These are phyloP conservation scores for Herpetotheres cachinnans DNA, from an alignment of 2,113 vertebrate species.

Conservation along the genomic window DNA sequence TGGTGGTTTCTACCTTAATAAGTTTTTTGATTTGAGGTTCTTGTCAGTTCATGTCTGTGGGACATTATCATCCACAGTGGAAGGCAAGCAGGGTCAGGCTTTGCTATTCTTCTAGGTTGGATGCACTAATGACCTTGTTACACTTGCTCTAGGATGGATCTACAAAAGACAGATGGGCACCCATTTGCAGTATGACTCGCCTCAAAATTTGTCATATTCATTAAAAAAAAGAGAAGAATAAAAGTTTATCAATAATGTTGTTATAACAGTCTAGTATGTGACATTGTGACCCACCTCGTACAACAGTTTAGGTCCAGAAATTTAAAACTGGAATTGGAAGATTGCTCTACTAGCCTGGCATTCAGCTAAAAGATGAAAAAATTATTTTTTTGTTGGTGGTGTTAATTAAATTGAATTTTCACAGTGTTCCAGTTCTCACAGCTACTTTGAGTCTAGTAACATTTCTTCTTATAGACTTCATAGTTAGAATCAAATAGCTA, in stretches of 20 bases:
- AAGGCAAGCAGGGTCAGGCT: neutral
- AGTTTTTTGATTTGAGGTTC: neutral
- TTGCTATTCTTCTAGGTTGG: neutral
- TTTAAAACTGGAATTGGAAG: neutral
- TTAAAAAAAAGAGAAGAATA: neutral
- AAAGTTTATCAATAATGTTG: neutral
- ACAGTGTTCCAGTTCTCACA: neutral
- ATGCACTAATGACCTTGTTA: neutral
- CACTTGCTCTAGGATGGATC: neutral
- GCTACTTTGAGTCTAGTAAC: neutral
- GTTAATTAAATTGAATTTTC: neutral
- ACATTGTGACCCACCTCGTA: too few species aligned
- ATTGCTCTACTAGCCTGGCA: neutral
- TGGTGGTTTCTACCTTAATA: neutral
- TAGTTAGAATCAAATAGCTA: neutral
- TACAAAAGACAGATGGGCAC: neutral
- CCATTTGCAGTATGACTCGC: neutral
- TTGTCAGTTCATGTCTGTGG: neutral
- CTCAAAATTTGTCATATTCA: neutral
- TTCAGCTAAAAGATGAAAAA: neutral
- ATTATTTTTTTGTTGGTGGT: rapidly evolving
- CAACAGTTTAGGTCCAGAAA: neutral
- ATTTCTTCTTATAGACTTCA: neutral
- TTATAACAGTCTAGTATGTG: neutral
- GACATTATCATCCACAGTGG: neutral